Base-by-base conservation (phyloP, 1,140 invertebrate species). In the Cotesia glomerata region DNA sequence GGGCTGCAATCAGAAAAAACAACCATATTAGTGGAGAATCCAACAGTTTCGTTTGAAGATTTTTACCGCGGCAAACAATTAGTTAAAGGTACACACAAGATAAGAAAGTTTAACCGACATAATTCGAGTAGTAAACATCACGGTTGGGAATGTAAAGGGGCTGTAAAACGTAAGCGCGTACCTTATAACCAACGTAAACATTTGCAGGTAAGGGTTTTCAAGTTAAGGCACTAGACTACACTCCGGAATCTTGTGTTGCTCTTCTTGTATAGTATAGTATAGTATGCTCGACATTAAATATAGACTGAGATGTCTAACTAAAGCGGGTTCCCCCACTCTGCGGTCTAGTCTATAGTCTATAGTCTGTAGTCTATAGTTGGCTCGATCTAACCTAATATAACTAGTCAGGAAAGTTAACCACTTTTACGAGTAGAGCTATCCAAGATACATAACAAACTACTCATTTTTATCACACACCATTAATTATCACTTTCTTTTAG, bases 1-100 rank as follows among this genome's bases (percentile, higher is more conserved):
- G 91, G 73, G 94, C 95, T 95, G 88, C 52, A 87, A 86, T 78
- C 76, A 79, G 75, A 78, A 18, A 26, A 16, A 1, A 54, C n/a
- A n/a, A n/a, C n/a, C n/a, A n/a, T 8, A 58, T 8, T 16, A n/a
- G n/a, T n/a, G n/a, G n/a, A n/a, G n/a, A n/a, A n/a, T n/a, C n/a
- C n/a, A n/a, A n/a, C 26, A 1, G 26, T 26, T 26, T 26, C 1
- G 26, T 26, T 26, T 26, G 26, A 26, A 3, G 3, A 26, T 26
- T 26, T 26, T 26, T 51, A 9, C 2, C 49, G 8, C 49, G 4
- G n/a, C 14, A 56, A 7, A 16, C 52, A 14, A 14, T 18, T 18
- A 14, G 2, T 56, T 56, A n/a, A n/a, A n/a, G 13, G 35, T 64
- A 39, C 34, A 63, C 35, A 64, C n/a, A 39, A 36, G 7, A 64